Conservation (phyloP, 2,888 invertebrate genomes). For the Ophioninae sp. region DNA sequence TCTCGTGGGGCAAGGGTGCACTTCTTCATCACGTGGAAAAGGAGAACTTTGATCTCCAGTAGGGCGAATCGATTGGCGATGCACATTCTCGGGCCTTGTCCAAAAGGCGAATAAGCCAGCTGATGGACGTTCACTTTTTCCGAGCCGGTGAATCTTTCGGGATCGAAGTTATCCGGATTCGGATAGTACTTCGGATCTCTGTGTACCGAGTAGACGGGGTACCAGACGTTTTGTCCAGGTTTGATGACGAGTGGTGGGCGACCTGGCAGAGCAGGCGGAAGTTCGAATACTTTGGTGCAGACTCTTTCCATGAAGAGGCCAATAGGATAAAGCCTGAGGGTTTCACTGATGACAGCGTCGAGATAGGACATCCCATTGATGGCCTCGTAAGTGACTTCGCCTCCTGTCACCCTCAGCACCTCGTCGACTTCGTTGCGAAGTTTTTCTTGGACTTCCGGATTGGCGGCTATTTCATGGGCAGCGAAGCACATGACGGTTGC, state of each 20-base stretch:
- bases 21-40: slow-evolving; percentile 63
- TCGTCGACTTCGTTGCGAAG: slow-evolving; percentile 76
- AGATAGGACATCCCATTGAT: slow-evolving; percentile 82
- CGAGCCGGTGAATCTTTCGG: slow-evolving; percentile 70
- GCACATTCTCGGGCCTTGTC: slow-evolving; percentile 76
- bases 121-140: not conserved
- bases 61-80: slow-evolving; percentile 72
- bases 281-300: slow-evolving; percentile 72
- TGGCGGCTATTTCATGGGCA: slow-evolving; percentile 71
- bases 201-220: slow-evolving; percentile 70
- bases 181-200: slow-evolving; percentile 68
- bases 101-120: slow-evolving; percentile 68
- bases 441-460: slow-evolving; percentile 80
- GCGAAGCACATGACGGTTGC: slow-evolving; percentile 69
- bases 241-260: slow-evolving; percentile 63
- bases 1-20: slow-evolving; percentile 57
- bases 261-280: slow-evolving; percentile 71
- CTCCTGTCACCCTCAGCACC: slow-evolving; percentile 66
- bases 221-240: slow-evolving; percentile 70
- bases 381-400: slow-evolving; percentile 79
- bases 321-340: slow-evolving; percentile 70
- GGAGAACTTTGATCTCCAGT: slow-evolving; percentile 64
- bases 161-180: slow-evolving; percentile 78
- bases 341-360: slow-evolving; percentile 82
- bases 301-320: slow-evolving; percentile 70